Conservation (phyloP, 2,888 invertebrate species). For the Asteroscopus sphinx region DNA sequence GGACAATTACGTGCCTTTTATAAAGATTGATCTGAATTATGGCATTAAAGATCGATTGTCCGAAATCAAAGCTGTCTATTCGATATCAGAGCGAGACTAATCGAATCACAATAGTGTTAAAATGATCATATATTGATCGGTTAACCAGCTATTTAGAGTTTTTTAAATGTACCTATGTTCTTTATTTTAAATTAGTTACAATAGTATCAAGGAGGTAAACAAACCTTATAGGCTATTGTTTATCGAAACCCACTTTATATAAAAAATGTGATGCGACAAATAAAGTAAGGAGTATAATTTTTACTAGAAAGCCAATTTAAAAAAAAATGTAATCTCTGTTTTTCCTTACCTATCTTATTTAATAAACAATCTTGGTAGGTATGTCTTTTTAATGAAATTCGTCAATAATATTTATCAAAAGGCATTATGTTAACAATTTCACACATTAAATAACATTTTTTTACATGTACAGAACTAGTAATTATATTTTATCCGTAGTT, state of each 20-base stretch:
- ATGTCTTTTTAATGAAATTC: too few species aligned
- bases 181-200: conserved; percentile 23
- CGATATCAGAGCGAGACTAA: conserved; percentile 75
- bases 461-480: too few species aligned
- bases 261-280: background rate
- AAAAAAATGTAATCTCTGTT: too few species aligned
- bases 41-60: conserved; percentile 68
- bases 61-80: conserved; percentile 69
- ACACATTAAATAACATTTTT: too few species aligned
- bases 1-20: conserved; percentile 55
- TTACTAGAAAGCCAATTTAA: too few species aligned
- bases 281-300: too few species aligned
- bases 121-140: conserved; percentile 57
- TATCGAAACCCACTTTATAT: too few species aligned
- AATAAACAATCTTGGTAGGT: too few species aligned
- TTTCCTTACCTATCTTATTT: too few species aligned
- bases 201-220: background rate
- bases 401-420: too few species aligned
- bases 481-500: too few species aligned
- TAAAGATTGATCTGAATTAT: conserved; percentile 59
- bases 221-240: background rate
- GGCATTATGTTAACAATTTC: too few species aligned
- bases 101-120: conserved; percentile 66
- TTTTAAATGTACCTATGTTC: conserved; percentile 9
- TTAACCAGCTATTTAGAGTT: conserved; percentile 50